phyloP scores from a whole-genome alignment of 2,113 vertebrate genomes.

The Haliaeetus leucogaster region DNA sequence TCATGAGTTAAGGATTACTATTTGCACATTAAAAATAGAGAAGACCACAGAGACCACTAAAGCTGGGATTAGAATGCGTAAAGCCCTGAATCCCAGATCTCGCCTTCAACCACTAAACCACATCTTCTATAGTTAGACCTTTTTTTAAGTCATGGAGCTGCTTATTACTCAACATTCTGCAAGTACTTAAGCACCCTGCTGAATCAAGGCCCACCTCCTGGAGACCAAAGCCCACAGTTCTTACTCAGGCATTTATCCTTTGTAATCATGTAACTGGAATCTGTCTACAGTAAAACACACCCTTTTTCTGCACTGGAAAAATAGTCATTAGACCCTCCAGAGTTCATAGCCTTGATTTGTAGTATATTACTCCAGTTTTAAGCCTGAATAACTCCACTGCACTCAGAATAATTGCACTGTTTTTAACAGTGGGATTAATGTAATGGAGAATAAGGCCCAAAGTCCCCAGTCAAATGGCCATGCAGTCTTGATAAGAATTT shows the following conservation, averaged over 20 bases:
- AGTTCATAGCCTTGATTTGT: background rate
- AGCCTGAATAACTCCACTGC: background rate
- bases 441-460: background rate
- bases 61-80: slow-evolving; percentile 7
- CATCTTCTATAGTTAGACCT: slow-evolving; percentile 40
- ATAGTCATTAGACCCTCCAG: background rate
- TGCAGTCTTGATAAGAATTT: background rate
- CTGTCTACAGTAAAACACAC: background rate
- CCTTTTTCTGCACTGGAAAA: background rate
- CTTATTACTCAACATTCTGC: slow-evolving; percentile 36
- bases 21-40: slow-evolving; percentile 50
- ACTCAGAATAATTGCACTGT: fast-evolving
- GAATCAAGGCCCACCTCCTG: slow-evolving; percentile 14
- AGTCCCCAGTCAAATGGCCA: background rate
- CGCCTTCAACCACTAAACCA: slow-evolving; percentile 51
- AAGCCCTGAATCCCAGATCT: slow-evolving; percentile 42
- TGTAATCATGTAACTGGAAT: background rate
- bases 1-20: slow-evolving; percentile 40
- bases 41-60: slow-evolving; percentile 61
- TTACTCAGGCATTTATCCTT: background rate
- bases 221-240: background rate
- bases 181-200: slow-evolving; percentile 27
- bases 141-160: slow-evolving; percentile 7
- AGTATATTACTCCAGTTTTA: background rate
- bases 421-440: background rate